A percentile compares a stretch with the other conserved stretches of the same genome.
Conservation (phyloP, 2,888 invertebrate genomes). For the Deroplatys truncata region DNA sequence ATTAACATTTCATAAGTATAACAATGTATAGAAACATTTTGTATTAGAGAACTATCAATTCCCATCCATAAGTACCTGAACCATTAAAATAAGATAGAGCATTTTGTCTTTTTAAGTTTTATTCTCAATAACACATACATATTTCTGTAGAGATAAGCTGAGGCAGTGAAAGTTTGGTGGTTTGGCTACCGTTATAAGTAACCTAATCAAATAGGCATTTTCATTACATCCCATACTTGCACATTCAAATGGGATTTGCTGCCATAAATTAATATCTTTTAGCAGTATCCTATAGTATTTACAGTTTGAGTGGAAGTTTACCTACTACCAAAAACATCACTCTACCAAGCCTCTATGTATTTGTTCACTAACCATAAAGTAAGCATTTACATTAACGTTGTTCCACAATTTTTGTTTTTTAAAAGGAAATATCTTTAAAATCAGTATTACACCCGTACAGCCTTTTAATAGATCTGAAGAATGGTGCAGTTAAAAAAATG, state of each 20-base stretch:
- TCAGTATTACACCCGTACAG: constrained; percentile 1
- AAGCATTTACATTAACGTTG: neutral
- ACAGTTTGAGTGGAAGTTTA: neutral
- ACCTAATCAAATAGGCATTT: neutral
- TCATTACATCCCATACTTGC: neutral
- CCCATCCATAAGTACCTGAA: constrained; percentile 19
- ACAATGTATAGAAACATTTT: constrained; percentile 19
- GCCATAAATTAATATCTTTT: neutral
- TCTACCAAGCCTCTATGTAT: neutral
- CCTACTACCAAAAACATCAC: neutral
- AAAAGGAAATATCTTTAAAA: neutral
- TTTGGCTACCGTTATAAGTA: neutral
- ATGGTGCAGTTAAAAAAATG: neutral
- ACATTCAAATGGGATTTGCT: neutral
- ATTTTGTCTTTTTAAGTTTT: constrained; percentile 14
- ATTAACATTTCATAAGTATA: constrained; percentile 14
- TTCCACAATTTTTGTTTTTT: neutral
- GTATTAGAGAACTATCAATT: constrained; percentile 15
- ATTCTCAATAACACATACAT: neutral
- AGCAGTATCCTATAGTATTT: neutral
- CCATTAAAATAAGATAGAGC: constrained; percentile 8
- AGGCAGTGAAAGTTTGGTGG: constrained; percentile 27
- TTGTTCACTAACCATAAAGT: neutral
- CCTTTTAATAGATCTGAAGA: neutral
- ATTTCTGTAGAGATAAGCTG: constrained; percentile 5